phyloP scores from a whole-genome alignment of 2,888 invertebrate genomes.

The Euplexia lucipara region DNA sequence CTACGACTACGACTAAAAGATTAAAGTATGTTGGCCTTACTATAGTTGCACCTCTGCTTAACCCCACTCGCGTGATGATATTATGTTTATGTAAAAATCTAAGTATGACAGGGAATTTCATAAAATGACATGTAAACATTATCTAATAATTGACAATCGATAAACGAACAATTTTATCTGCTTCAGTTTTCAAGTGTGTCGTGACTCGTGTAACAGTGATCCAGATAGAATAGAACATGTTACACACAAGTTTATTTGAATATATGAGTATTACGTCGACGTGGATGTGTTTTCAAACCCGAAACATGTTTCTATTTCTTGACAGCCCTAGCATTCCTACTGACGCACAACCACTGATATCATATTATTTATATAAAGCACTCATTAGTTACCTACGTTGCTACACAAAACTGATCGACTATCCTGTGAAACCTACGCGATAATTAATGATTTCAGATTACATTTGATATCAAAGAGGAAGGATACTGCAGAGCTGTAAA shows the following conservation, averaged over 20 bases:
- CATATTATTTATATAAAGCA: conserved; percentile 22
- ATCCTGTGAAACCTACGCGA: conserved; percentile 16
- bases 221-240: conserved; percentile 42
- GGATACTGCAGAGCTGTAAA: conserved; percentile 41
- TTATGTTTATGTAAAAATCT: too few species aligned
- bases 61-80: too few species aligned
- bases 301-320: conserved; percentile 28
- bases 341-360: conserved; percentile 14
- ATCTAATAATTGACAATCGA: conserved; percentile 26
- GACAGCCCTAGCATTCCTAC: conserved; percentile 21
- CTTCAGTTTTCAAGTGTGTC: conserved; percentile 36
- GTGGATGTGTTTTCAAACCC: conserved; percentile 37
- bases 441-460: conserved; percentile 41
- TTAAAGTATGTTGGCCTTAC: too few species aligned
- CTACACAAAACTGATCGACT: conserved; percentile 16
- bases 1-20: too few species aligned
- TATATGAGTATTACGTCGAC: conserved; percentile 39
- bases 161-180: conserved; percentile 38
- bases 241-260: conserved; percentile 15
- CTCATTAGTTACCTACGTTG: conserved; percentile 1
- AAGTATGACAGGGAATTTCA: conserved; percentile 5
- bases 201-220: conserved; percentile 41
- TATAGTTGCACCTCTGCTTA: too few species aligned
- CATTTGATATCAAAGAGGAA: conserved; percentile 44
- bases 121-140: conserved; percentile 34